These are phyloP conservation scores for Aythya baeri DNA, from an alignment of 2,113 vertebrate species.

Conservation along the genomic window DNA sequence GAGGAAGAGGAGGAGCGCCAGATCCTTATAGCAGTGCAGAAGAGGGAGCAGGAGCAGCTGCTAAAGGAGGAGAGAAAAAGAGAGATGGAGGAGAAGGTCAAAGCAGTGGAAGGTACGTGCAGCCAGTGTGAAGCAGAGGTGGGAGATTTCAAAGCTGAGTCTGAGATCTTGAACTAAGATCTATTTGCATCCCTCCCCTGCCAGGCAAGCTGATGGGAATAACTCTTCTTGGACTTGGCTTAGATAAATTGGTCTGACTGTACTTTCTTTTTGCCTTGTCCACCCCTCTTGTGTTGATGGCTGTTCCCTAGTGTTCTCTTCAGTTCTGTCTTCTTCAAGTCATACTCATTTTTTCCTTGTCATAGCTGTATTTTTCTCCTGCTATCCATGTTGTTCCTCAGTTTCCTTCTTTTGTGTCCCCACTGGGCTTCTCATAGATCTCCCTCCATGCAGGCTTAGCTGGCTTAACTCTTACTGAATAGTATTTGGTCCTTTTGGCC, in stretches of 20 bases:
- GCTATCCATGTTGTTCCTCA: not conserved
- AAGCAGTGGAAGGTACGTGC: constrained; percentile 90
- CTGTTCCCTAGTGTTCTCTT: not conserved
- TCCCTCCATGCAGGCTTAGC: not conserved
- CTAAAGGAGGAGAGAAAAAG: constrained; percentile 89
- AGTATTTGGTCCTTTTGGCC: not conserved
- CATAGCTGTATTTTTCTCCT: not conserved
- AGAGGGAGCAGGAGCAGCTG: constrained; percentile 90
- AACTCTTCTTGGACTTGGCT: not conserved
- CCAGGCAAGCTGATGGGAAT: not conserved
- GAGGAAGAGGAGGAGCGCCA: constrained; percentile 93
- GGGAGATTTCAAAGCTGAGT: not conserved
- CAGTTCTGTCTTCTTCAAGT: not conserved
- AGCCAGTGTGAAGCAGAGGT: not conserved
- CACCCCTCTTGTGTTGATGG: not conserved
- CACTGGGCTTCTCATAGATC: not conserved
- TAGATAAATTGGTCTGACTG: not conserved
- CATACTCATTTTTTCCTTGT: not conserved
- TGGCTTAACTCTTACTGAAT: not conserved
- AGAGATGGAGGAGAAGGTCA: constrained; percentile 90
- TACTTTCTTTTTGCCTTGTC: not conserved
- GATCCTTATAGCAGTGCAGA: constrained; percentile 89
- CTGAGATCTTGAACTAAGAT: not conserved
- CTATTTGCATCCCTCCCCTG: not conserved
- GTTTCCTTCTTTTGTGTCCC: not conserved